A percentile compares a stretch with the other conserved stretches of the same genome.
phyloP scores from a whole-genome alignment of 30 jellyfish, hydroid and myxozoan genomes.

The Chrysaora quinquecirrha region DNA sequence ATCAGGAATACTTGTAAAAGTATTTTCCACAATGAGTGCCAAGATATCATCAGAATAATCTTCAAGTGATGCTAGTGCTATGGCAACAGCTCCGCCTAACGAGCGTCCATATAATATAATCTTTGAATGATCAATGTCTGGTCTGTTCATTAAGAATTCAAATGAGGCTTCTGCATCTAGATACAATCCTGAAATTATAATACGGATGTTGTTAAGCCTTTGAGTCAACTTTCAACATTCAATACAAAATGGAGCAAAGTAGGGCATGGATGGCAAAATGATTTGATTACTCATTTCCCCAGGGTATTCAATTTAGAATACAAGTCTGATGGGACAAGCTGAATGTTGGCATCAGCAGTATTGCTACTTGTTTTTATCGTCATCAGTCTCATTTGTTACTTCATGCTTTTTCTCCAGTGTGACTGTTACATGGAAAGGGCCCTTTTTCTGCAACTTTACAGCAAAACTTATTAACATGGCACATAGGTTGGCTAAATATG shows the following conservation, averaged over 20 bases:
- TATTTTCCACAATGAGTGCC: slow-evolving; percentile 87
- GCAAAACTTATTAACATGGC: too few species aligned
- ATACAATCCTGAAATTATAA: slow-evolving; percentile 61
- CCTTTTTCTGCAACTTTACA: too few species aligned
- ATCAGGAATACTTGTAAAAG: slow-evolving; percentile 94
- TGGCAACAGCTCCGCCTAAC: slow-evolving; percentile 95
- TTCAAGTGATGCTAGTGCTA: slow-evolving; percentile 68
- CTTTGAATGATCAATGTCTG: slow-evolving; percentile 81
- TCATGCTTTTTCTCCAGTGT: too few species aligned
- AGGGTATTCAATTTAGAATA: neutral
- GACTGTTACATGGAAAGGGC: too few species aligned
- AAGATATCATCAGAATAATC: slow-evolving; percentile 56
- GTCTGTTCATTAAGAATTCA: slow-evolving; percentile 58
- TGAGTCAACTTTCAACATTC: neutral
- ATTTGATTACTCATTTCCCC: neutral
- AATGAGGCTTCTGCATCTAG: slow-evolving; percentile 90
- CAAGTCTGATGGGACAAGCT: neutral
- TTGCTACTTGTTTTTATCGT: neutral
- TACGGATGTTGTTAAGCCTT: too few species aligned
- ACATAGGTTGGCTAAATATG: too few species aligned
- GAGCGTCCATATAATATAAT: slow-evolving; percentile 85
- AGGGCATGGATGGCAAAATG: neutral
- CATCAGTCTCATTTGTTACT: too few species aligned
- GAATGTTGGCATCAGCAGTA: neutral
- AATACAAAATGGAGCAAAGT: neutral